Evolutionary conservation across 2,888 invertebrate genomes (phyloP), one percentile per base, ranked within the genome.

Genomic region (Odontomyia ornata): DNA sequence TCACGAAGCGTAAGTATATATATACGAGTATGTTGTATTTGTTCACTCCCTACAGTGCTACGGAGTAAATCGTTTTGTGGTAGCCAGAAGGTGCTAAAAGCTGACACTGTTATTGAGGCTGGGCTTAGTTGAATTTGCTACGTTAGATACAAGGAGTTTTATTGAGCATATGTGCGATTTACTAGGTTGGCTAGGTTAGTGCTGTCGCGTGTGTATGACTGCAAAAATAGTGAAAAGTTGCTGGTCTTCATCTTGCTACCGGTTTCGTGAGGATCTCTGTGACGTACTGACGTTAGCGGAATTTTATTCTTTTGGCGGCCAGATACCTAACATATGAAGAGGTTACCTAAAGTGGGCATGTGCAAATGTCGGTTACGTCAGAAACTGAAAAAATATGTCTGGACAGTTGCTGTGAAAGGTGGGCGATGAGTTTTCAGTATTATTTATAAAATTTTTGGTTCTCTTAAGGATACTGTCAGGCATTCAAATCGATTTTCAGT

Each of bases 1-100:
- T n/a, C n/a, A n/a, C n/a, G n/a, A n/a, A n/a, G n/a, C n/a, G n/a
- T n/a, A n/a, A n/a, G n/a, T n/a, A n/a, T n/a, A n/a, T n/a, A n/a
- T n/a, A n/a, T n/a, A n/a, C n/a, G n/a, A n/a, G n/a, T n/a, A n/a
- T n/a, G n/a, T n/a, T n/a, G n/a, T n/a, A n/a, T n/a, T n/a, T n/a
- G n/a, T n/a, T n/a, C n/a, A n/a, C n/a, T n/a, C n/a, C n/a, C n/a
- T n/a, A n/a, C n/a, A 77, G 79, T 78, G 79, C 78, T 79, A 79
- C 78, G 77, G 78, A 79, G 77, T 79, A 79, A 57, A 56, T 72
- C 21, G 57, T 72, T 72, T 73, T 60, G 73, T 73, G 60, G 72
- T 57, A 52, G 72, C 56, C 71, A 27, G 43, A n/a, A 43, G 47
- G n/a, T 9, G 46, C 67, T 67, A 11, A 69, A 47, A 69, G 69